Evolutionary conservation across 1,140 invertebrate genomes (phyloP), one percentile per base, ranked within the genome.

Genomic region (Brachionus plicatilis): DNA sequence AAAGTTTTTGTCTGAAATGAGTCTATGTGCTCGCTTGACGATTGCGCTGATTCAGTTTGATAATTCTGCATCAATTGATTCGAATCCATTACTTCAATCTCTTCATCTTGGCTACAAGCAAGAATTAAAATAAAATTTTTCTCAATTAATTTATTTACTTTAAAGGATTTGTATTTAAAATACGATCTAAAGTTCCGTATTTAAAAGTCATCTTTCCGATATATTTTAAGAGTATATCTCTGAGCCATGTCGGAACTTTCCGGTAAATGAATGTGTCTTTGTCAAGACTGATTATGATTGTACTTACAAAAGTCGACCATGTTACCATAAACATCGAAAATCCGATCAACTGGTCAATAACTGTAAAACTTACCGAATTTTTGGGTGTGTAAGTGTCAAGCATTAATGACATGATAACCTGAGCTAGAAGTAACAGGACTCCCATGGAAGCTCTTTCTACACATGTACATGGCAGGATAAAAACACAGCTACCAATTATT

Each of bases 261-360:
- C 79, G 12, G 43, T 82, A 82, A n/a, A 56, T 37, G n/a, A 82
- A 60, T 24, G 33, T 37, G 24, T 82, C 79, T 20, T 82, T 82
- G 20, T 82, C 79, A 43, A 82, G 11, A 24, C 79, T 56, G 12
- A 82, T 82, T 17, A 82, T 82, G 17, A 82, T 45, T 24, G 79
- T 65, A 50, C 79, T 82, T 4, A 82, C 37, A 47, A 82, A 65
- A 9, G 79, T 82, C 11, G 79, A 82, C 79, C 79, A 82, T 24
- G 79, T 82, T 12, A 82, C 53, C 79, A 82, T 82, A 68, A 82
- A 82, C 79, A 82, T 82, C 1, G 53, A 37, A 60, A 82, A 82
- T 20, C n/a, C 65, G 12, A 82, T 82, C 27, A 82, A 82, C 6
- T 47, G 50, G 4, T 43, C 53, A 60, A 82, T 82, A 12, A 82